These are phyloP conservation scores for Philopedon plagiatum DNA, from an alignment of 2,888 invertebrate species.

Conservation along the genomic window DNA sequence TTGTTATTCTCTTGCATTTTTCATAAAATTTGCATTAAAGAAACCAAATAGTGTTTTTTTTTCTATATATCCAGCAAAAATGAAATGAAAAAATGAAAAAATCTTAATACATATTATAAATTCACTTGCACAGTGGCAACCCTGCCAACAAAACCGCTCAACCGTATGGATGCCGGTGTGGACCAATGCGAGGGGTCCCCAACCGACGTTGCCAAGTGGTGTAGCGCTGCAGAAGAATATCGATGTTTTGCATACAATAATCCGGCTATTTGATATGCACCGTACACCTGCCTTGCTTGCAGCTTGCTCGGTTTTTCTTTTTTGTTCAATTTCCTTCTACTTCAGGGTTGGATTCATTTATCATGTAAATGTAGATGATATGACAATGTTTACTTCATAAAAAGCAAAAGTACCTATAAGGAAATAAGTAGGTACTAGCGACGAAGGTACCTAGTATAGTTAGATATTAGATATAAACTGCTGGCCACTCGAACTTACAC, in stretches of 20 bases:
- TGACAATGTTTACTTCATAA: too few species aligned
- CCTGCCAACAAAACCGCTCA: neutral
- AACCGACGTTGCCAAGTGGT: constrained; percentile 24
- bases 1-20: too few species aligned
- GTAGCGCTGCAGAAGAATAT: constrained; percentile 14
- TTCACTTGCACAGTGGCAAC: constrained; percentile 8
- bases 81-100: too few species aligned
- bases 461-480: too few species aligned
- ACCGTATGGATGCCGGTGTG: constrained; percentile 7
- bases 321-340: constrained; percentile 2
- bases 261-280: constrained; percentile 7
- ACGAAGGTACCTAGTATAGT: too few species aligned
- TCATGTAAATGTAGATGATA: neutral
- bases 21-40: too few species aligned
- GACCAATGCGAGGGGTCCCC: constrained; percentile 5
- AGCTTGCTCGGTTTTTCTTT: constrained; percentile 28
- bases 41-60: too few species aligned
- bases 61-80: too few species aligned
- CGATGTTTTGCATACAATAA: constrained; percentile 27
- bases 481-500: too few species aligned
- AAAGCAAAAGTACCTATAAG: too few species aligned
- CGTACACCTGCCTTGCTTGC: constrained; percentile 37
- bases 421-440: too few species aligned
- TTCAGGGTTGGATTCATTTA: constrained; percentile 1
- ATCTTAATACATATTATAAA: neutral